These are phyloP conservation scores for Troides oblongomaculatus DNA, from an alignment of 2,888 invertebrate species.

Conservation along the genomic window DNA sequence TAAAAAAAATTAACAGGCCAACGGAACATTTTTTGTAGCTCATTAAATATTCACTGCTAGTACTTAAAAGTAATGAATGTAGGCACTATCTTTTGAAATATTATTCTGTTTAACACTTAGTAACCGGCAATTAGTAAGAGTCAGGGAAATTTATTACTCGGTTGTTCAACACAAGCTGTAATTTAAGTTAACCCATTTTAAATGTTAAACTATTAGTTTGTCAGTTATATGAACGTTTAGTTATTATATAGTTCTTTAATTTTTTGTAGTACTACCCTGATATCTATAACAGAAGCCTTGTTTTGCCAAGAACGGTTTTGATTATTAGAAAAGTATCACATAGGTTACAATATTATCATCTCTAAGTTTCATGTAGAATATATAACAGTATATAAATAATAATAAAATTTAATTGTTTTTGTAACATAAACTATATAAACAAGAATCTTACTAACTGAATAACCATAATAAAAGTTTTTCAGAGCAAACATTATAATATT, in stretches of 20 bases:
- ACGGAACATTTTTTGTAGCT: constrained; percentile 4
- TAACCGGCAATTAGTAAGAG: constrained; percentile 30
- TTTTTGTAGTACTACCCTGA: neutral
- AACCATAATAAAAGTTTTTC: too few relatives aligned
- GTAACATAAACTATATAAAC: too few relatives aligned
- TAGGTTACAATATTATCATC: too few relatives aligned
- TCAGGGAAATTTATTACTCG: constrained; percentile 28
- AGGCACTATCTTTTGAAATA: constrained; percentile 26
- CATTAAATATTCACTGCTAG: constrained; percentile 9
- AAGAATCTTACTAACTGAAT: too few relatives aligned
- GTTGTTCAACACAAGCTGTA: constrained; percentile 28
- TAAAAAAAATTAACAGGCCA: neutral
- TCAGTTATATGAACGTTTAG: constrained; percentile 18
- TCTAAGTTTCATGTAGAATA: too few relatives aligned
- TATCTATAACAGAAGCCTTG: neutral
- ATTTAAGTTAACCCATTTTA: constrained; percentile 29
- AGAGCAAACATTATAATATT: too few relatives aligned
- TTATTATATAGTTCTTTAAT: neutral
- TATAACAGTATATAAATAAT: too few relatives aligned
- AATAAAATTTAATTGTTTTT: too few relatives aligned
- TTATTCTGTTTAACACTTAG: constrained; percentile 30
- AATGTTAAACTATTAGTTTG: constrained; percentile 26
- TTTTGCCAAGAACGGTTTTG: neutral
- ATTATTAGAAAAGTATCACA: too few relatives aligned
- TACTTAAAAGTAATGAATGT: constrained; percentile 23